These are phyloP conservation scores for Tricholauxania praeusta DNA, from an alignment of 2,888 invertebrate species.

Conservation along the genomic window DNA sequence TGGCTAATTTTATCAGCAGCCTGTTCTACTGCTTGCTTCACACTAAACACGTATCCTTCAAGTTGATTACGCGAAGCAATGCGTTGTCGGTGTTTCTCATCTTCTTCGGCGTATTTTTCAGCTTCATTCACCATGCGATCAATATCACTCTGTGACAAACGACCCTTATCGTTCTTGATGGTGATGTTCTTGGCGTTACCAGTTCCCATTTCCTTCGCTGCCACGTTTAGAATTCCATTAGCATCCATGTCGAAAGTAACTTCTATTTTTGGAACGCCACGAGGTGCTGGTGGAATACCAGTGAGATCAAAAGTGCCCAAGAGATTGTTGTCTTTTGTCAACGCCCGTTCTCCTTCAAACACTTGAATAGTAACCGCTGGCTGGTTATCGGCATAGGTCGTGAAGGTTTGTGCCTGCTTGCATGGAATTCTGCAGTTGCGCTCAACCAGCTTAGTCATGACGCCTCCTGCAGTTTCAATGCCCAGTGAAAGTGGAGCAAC, in stretches of 20 bases:
- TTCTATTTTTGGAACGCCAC: slow-evolving; percentile 87
- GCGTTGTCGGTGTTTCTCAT: slow-evolving; percentile 76
- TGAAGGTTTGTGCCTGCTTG: slow-evolving; percentile 80
- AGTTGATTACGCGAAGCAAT: slow-evolving; percentile 80
- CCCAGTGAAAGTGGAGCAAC: slow-evolving; percentile 78
- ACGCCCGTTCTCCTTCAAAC: slow-evolving; percentile 83
- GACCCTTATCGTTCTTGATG: slow-evolving; percentile 84
- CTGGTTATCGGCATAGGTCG: slow-evolving; percentile 86
- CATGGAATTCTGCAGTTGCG: slow-evolving; percentile 79
- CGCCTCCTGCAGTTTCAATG: slow-evolving; percentile 84
- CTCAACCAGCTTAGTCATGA: slow-evolving; percentile 82
- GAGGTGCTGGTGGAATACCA: slow-evolving; percentile 92
- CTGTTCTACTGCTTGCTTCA: slow-evolving; percentile 78
- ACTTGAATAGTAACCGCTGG: slow-evolving; percentile 80
- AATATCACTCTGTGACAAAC: slow-evolving; percentile 84
- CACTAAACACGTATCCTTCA: slow-evolving; percentile 77
- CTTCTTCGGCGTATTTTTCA: slow-evolving; percentile 78
- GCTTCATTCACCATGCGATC: slow-evolving; percentile 82
- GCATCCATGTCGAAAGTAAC: slow-evolving; percentile 86
- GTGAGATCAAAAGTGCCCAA: slow-evolving; percentile 96
- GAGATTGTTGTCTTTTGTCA: slow-evolving; percentile 94
- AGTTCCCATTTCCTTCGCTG: slow-evolving; percentile 77
- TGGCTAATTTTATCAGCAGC: slow-evolving; percentile 74
- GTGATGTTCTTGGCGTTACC: slow-evolving; percentile 80
- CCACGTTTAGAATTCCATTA: slow-evolving; percentile 92